These are phyloP conservation scores for Sialia sialis DNA, from an alignment of 2,113 vertebrate species.

Conservation along the genomic window DNA sequence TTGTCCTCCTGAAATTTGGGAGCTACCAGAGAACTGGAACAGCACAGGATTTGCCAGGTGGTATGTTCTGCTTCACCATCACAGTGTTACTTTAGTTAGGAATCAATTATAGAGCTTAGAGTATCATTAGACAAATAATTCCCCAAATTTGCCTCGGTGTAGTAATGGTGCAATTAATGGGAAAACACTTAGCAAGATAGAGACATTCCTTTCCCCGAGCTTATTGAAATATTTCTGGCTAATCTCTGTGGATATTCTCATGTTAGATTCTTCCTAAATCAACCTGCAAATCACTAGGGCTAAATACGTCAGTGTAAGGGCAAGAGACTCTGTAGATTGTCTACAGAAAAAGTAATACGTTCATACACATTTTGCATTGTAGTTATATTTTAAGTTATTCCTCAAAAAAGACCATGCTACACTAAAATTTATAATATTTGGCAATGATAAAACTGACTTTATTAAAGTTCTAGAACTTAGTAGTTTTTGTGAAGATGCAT, in stretches of 20 bases:
- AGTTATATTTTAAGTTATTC: neutral
- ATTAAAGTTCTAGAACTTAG: neutral
- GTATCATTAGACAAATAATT: neutral
- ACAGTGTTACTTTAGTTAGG: neutral
- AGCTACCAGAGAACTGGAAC: neutral
- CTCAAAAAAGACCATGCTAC: neutral
- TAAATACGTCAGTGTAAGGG: neutral
- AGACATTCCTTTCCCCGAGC: neutral
- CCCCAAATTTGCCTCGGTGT: neutral
- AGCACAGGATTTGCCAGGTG: neutral
- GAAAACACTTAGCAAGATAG: neutral
- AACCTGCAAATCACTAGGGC: neutral
- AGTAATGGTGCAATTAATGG: neutral
- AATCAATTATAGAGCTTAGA: neutral
- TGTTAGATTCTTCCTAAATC: neutral
- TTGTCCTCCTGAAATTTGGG: neutral
- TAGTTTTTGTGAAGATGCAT: neutral
- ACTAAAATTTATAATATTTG: neutral
- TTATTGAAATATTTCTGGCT: neutral
- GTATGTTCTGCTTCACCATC: neutral
- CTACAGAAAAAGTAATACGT: neutral
- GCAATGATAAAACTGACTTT: neutral
- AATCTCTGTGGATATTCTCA: neutral
- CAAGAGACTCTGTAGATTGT: neutral
- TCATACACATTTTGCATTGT: neutral